These are phyloP conservation scores for Lasaia peninsularis DNA, from an alignment of 1,140 invertebrate genomes.

Conservation along the genomic window DNA sequence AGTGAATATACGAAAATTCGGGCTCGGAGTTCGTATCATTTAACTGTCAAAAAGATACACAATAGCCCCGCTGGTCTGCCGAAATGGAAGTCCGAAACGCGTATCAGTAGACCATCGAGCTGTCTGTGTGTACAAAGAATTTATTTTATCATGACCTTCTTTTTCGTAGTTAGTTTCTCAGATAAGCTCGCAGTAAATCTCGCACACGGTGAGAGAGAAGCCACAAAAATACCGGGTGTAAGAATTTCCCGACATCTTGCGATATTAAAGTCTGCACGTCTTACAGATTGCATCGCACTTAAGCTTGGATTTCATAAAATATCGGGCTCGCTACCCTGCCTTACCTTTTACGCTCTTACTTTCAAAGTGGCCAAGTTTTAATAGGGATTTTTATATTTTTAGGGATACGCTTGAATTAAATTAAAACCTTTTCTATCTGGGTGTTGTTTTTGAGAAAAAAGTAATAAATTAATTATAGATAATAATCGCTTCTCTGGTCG, in stretches of 20 bases:
- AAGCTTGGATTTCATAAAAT: constrained; percentile 6
- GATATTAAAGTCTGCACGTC: not conserved
- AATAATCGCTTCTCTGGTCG: too few species aligned
- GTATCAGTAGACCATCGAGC: too few species aligned
- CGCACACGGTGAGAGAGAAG: not conserved
- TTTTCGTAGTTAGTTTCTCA: not conserved
- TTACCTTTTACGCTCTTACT: constrained; percentile 1
- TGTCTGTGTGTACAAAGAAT: too few species aligned
- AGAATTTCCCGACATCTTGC: constrained; percentile 1
- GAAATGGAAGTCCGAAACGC: too few species aligned
- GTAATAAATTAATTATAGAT: too few species aligned
- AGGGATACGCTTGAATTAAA: not conserved
- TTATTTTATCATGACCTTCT: not conserved
- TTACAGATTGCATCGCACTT: constrained; percentile 5
- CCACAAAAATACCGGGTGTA: constrained; percentile 3
- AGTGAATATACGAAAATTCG: too few species aligned
- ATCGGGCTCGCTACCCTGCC: not conserved
- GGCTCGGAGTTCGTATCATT: too few species aligned
- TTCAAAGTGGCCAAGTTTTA: constrained; percentile 4
- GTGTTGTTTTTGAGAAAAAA: too few species aligned
- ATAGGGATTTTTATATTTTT: not conserved
- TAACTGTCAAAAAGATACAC: too few species aligned
- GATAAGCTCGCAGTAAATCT: not conserved
- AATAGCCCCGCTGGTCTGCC: too few species aligned
- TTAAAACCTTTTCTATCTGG: too few species aligned